These are phyloP conservation scores for Platycercus adscitus DNA, from an alignment of 2,113 vertebrate species.

Conservation along the genomic window DNA sequence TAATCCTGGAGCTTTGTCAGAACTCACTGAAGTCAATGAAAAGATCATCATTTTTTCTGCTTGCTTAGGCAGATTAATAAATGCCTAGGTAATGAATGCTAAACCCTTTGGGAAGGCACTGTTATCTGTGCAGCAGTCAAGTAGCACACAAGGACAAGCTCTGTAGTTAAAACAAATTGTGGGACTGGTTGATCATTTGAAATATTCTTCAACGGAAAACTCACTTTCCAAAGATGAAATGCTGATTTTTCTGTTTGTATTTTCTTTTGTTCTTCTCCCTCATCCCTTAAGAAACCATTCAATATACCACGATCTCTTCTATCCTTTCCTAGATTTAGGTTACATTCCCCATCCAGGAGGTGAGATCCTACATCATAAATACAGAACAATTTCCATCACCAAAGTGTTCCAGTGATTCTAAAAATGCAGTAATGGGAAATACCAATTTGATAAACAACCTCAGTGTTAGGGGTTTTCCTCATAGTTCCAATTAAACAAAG, in stretches of 20 bases:
- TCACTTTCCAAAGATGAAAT: background rate
- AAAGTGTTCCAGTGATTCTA: background rate
- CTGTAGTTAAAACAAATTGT: background rate
- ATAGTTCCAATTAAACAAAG: background rate
- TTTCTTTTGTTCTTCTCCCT: background rate
- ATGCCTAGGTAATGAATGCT: background rate
- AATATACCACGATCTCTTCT: background rate
- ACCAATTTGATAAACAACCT: background rate
- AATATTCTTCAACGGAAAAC: background rate
- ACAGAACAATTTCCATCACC: background rate
- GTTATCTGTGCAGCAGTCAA: background rate
- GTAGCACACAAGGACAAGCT: background rate
- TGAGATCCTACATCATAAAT: background rate
- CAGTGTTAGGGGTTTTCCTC: background rate
- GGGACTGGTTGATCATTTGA: background rate
- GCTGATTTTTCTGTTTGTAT: background rate
- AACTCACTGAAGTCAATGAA: background rate
- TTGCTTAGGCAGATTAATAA: background rate
- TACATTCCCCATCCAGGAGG: background rate
- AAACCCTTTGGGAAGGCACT: background rate
- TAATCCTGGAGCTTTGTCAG: background rate
- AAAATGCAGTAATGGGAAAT: background rate
- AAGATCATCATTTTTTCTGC: background rate
- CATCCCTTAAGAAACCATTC: background rate
- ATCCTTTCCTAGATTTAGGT: background rate